These are phyloP conservation scores for Typhlichthys subterraneus DNA, from an alignment of 2,797 vertebrate species.

Conservation along the genomic window DNA sequence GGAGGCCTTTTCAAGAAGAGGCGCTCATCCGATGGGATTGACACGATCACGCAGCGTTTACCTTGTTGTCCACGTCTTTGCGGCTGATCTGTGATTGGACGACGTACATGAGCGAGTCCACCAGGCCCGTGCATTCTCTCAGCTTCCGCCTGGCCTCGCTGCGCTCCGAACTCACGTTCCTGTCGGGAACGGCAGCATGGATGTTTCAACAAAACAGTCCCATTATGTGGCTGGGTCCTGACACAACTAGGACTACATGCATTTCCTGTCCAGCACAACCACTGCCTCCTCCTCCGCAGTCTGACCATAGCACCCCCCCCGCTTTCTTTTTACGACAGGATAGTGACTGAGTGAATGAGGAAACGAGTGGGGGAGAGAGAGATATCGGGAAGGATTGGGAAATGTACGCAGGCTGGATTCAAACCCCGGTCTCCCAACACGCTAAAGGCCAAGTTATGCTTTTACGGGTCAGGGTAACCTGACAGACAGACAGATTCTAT, in stretches of 20 bases:
- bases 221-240: conserved; percentile 17
- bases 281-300: not conserved
- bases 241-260: conserved; percentile 29
- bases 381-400: too few species aligned
- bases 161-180: conserved; percentile 96
- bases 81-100: conserved; percentile 93
- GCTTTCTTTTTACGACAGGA: too few species aligned
- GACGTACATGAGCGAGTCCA: conserved; percentile 93
- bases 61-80: conserved; percentile 95
- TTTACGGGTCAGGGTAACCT: too few species aligned
- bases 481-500: too few species aligned
- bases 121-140: conserved; percentile 90
- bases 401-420: too few species aligned
- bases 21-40: not conserved
- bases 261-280: conserved; percentile 2
- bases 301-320: too few species aligned
- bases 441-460: too few species aligned
- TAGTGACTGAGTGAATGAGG: too few species aligned
- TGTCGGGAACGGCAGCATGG: conserved; percentile 51
- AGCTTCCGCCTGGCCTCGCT: conserved; percentile 94
- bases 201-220: conserved; percentile 37
- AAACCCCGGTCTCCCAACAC: too few species aligned
- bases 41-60: conserved; percentile 35
- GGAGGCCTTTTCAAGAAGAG: not conserved
- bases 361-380: too few species aligned